Conservation (phyloP, 2,797 vertebrate species). For the Halcyon smyrnensis region DNA sequence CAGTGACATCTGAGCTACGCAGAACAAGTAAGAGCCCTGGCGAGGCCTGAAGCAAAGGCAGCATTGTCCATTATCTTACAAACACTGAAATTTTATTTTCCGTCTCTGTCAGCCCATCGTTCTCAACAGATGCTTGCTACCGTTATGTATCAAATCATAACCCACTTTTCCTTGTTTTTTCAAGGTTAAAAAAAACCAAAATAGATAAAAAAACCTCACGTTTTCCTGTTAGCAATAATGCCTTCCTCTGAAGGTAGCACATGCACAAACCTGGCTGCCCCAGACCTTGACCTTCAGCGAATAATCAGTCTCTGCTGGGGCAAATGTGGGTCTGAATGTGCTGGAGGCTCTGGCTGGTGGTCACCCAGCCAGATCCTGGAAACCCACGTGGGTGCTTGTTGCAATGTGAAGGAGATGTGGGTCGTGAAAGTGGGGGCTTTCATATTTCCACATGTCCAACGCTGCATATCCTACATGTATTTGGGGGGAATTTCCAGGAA, state of each 20-base stretch:
- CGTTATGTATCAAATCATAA: background rate
- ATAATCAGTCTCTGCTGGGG: background rate
- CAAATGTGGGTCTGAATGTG: background rate
- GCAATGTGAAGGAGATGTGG: background rate
- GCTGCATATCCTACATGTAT: background rate
- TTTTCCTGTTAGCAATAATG: background rate
- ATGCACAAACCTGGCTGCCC: background rate
- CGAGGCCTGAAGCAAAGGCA: background rate
- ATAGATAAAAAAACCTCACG: too few species aligned
- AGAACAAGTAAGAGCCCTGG: background rate
- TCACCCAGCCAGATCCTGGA: background rate
- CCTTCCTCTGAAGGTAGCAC: background rate
- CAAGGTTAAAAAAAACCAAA: background rate
- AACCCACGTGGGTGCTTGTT: background rate
- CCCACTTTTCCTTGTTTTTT: background rate
- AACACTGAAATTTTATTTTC: background rate
- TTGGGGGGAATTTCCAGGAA: background rate
- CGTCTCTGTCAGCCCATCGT: background rate
- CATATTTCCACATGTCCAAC: accelerated
- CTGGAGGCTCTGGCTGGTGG: background rate
- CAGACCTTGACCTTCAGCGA: background rate
- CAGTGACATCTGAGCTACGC: background rate
- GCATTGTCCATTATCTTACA: background rate
- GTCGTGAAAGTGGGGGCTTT: background rate
- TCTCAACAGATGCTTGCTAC: background rate